phyloP scores from a whole-genome alignment of 2,888 invertebrate species.

The Tetrapedia diversipes region DNA sequence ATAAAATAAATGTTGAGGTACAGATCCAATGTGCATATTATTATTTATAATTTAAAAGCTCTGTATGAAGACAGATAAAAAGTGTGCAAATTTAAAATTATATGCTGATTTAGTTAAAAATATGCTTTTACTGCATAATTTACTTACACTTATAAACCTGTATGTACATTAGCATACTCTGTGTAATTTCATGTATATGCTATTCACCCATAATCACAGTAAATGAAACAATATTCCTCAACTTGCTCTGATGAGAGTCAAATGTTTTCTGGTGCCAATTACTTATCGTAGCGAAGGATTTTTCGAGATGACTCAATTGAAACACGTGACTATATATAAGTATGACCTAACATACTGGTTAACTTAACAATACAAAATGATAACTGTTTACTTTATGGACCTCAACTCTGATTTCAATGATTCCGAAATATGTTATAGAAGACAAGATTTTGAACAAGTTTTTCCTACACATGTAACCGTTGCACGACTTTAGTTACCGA shows the following conservation, averaged over 20 bases:
- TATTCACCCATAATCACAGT: background rate
- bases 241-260: background rate
- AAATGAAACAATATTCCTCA: background rate
- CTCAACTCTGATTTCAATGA: too few species aligned
- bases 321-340: background rate
- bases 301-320: slow-evolving; percentile 18
- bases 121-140: slow-evolving; percentile 19
- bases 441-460: too few species aligned
- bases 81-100: slow-evolving; percentile 12
- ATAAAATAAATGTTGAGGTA: background rate
- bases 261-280: slow-evolving; percentile 46
- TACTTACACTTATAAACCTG: slow-evolving; percentile 41
- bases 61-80: background rate
- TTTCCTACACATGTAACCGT: too few species aligned
- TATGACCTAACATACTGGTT: too few species aligned
- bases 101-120: slow-evolving; percentile 19
- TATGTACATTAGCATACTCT: slow-evolving; percentile 21
- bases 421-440: too few species aligned
- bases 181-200: slow-evolving; percentile 25
- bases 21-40: background rate
- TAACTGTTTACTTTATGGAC: too few species aligned
- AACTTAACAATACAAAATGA: slow-evolving; percentile 3
- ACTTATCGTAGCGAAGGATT: slow-evolving; percentile 24
- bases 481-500: too few species aligned
- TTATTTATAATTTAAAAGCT: slow-evolving; percentile 2